Percentiles rank a stretch among this genome's conserved stretches.
Evolutionary conservation across 2,797 vertebrate species (phyloP).

Genomic region (Chiroxiphia lanceolata): DNA sequence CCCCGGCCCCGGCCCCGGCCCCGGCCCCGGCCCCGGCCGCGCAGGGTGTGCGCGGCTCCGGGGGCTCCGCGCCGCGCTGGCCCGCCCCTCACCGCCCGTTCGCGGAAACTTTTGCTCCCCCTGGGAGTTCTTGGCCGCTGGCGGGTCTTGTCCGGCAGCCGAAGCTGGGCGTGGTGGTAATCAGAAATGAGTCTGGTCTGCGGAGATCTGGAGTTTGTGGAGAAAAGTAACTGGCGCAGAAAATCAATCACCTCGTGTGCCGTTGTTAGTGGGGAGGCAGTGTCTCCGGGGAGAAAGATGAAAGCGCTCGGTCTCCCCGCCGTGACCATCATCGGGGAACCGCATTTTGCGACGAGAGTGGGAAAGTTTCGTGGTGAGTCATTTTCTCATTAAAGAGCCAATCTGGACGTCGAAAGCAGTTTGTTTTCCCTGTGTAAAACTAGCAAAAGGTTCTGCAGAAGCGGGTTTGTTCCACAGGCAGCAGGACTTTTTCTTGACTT

Average conservation of each 20-base stretch:
- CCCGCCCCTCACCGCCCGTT: no score
- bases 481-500: background rate
- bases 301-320: background rate
- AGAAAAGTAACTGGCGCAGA: background rate
- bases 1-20: background rate
- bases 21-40: background rate
- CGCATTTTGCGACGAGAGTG: background rate
- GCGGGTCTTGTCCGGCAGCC: background rate
- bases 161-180: background rate
- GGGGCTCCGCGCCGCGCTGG: no score
- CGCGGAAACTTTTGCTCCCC: background rate
- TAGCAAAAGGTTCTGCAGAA: background rate
- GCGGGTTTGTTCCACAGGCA: background rate
- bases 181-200: background rate
- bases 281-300: background rate
- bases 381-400: background rate
- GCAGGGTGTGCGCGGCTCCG: background rate
- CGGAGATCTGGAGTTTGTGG: background rate
- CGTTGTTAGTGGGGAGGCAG: background rate
- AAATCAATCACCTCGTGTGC: background rate
- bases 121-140: background rate
- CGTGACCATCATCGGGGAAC: background rate
- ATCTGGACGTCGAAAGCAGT: background rate
- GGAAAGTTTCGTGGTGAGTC: constrained; percentile 33
- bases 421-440: background rate